Evolutionary conservation across 2,888 invertebrate species (phyloP), one percentile per base, ranked within the genome.

Genomic region (Seira ritae): DNA sequence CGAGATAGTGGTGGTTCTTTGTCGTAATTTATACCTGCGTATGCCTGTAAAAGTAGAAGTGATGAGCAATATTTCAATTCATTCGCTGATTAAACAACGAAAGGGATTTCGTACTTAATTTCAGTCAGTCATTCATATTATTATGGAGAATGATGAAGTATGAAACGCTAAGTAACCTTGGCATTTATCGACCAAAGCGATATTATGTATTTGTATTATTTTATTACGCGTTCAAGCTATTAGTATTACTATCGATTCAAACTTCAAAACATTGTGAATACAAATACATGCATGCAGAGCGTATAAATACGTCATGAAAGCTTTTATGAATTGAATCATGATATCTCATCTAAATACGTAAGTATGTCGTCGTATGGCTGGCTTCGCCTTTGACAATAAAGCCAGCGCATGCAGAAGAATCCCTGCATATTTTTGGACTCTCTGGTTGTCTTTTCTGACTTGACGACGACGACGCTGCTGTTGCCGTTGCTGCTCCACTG

Each of bases 161-260:
- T 50, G 50, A 50, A 50, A 50, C 50, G 50, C 50, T 20, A 46
- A 3, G 69, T 70, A 78, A 79, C 80, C 80, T 80, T 80, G 73
- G 67, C 80, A 80, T 73, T 80, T 80, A 66, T 80, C 50, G 15
- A 50, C 12, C 17, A 50, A 50, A 50, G 31, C 50, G 12, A 50
- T n/a, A n/a, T n/a, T n/a, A n/a, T 50, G 50, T 15, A 15, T 50
- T 8, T 50, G 3, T 50, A 50, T 50, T 50, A 50, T 50, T 50
- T 50, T 50, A 50, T 50, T 50, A 50, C 50, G 17, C 12, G 1
- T 50, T 50, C 12, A 8, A n/a, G 12, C 12, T 50, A n/a, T n/a
- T n/a, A n/a, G n/a, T 50, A n/a, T n/a, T 50, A 50, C 50, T 8
- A 50, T 50, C 50, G 50, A 50, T 50, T 50, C 50, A 50, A 50